These are phyloP conservation scores for Thripadectes ignobilis DNA, from an alignment of 2,797 vertebrate genomes.

Conservation along the genomic window DNA sequence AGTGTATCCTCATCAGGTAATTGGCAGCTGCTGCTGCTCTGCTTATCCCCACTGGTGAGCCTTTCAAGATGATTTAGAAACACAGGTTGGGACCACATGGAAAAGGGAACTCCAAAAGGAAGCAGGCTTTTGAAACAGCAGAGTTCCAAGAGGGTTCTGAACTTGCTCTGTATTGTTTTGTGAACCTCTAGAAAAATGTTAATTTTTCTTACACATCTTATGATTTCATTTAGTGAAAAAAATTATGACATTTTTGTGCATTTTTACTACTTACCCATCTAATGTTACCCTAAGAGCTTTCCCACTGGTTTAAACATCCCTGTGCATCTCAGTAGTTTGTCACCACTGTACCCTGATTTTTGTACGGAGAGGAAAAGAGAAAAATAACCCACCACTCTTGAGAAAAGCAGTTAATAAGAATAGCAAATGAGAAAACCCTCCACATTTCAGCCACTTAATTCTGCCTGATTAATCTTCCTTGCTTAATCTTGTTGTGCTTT, in stretches of 20 bases:
- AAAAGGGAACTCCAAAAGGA: neutral
- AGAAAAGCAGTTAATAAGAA: neutral
- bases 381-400: neutral
- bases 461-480: conserved; percentile 4
- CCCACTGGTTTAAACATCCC: neutral
- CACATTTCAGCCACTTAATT: neutral
- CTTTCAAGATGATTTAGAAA: neutral
- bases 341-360: neutral
- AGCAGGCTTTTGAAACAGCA: neutral
- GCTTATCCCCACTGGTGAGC: neutral
- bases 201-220: fast-evolving
- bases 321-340: neutral
- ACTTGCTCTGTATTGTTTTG: neutral
- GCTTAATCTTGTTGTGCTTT: conserved; percentile 18
- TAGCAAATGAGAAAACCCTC: neutral
- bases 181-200: neutral
- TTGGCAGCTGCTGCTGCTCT: neutral
- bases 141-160: neutral
- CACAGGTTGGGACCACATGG: fast-evolving
- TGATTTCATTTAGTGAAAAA: neutral
- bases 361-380: neutral
- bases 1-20: conserved; percentile 97
- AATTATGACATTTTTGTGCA: neutral
- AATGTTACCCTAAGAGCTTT: neutral
- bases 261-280: neutral